Evolutionary conservation across 2,113 vertebrate genomes (phyloP).

Genomic region (Leptodactylus fuscus): DNA sequence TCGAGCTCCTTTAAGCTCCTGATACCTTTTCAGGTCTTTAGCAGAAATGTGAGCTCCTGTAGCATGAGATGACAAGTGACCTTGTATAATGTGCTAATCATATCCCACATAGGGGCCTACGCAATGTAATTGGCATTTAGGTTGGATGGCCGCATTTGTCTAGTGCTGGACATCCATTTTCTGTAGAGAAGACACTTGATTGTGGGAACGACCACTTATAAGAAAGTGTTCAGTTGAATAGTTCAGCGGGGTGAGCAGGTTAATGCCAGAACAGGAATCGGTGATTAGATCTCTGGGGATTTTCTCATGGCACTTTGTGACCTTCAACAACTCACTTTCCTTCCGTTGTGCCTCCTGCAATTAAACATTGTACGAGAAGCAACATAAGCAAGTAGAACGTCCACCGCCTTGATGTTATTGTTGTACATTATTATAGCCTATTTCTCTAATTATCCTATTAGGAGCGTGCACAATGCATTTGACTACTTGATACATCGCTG

Average conservation of each 20-base stretch:
- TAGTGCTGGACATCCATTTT: slow-evolving; percentile 17
- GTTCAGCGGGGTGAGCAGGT: slow-evolving; percentile 54
- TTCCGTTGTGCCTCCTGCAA: slow-evolving; percentile 56
- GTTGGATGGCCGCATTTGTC: slow-evolving; percentile 24
- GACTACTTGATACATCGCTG: slow-evolving; percentile 15
- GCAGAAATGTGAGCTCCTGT: slow-evolving; percentile 38
- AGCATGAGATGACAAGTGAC: slow-evolving; percentile 23
- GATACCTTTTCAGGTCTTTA: slow-evolving; percentile 25
- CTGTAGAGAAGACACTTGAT: slow-evolving; percentile 43
- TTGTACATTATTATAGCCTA: slow-evolving; percentile 14
- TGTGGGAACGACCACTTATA: slow-evolving; percentile 52
- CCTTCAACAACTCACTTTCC: slow-evolving; percentile 54
- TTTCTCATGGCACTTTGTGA: slow-evolving; percentile 59
- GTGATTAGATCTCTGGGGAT: slow-evolving; percentile 56
- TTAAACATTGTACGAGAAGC: slow-evolving; percentile 54
- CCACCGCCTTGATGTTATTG: slow-evolving; percentile 26
- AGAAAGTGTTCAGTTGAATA: slow-evolving; percentile 49
- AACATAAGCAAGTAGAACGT: slow-evolving; percentile 27
- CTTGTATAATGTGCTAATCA: slow-evolving; percentile 37
- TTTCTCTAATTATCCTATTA: slow-evolving; percentile 22
- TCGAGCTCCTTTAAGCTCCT: slow-evolving; percentile 11
- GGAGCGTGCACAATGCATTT: slow-evolving; percentile 27
- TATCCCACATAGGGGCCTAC: slow-evolving; percentile 1
- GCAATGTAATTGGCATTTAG: slow-evolving; percentile 36
- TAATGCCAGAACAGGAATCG: slow-evolving; percentile 48